These are phyloP conservation scores for Argyra leucocephala DNA, from an alignment of 2,888 invertebrate genomes.

Conservation along the genomic window DNA sequence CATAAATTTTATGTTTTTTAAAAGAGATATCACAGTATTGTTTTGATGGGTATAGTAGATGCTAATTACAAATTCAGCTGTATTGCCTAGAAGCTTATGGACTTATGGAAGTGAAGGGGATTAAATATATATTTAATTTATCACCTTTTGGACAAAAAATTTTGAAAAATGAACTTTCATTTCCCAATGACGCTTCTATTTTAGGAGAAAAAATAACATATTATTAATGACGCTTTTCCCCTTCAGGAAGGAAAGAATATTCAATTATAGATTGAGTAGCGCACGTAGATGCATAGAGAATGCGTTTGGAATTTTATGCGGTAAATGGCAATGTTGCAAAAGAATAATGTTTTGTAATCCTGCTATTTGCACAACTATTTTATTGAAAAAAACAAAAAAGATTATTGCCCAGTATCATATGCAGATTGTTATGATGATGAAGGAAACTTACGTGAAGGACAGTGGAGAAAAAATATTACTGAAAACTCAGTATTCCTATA, in stretches of 20 bases:
- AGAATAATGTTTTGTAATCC: constrained; percentile 14
- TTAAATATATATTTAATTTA: too few species aligned
- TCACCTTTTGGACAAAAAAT: neutral
- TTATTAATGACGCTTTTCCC: constrained; percentile 20
- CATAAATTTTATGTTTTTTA: too few species aligned
- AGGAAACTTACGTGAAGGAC: too few species aligned
- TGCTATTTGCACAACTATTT: constrained; percentile 18
- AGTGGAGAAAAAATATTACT: too few species aligned
- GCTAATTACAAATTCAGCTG: neutral
- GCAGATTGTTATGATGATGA: constrained; percentile 13
- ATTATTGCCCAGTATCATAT: constrained; percentile 12
- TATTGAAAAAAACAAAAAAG: constrained; percentile 10
- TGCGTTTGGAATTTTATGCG: constrained; percentile 23
- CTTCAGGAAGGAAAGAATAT: constrained; percentile 20
- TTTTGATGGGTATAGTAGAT: neutral
- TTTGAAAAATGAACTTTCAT: neutral
- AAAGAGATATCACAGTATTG: neutral
- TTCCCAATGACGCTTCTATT: neutral
- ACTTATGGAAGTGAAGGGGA: neutral
- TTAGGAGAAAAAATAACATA: neutral
- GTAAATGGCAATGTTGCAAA: constrained; percentile 17
- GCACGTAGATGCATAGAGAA: constrained; percentile 21
- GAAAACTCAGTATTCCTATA: too few species aligned
- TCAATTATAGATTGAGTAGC: constrained; percentile 19
- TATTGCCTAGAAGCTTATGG: neutral